Conservation (phyloP, 2,113 vertebrate species). For the Oryzias melastigma region DNA sequence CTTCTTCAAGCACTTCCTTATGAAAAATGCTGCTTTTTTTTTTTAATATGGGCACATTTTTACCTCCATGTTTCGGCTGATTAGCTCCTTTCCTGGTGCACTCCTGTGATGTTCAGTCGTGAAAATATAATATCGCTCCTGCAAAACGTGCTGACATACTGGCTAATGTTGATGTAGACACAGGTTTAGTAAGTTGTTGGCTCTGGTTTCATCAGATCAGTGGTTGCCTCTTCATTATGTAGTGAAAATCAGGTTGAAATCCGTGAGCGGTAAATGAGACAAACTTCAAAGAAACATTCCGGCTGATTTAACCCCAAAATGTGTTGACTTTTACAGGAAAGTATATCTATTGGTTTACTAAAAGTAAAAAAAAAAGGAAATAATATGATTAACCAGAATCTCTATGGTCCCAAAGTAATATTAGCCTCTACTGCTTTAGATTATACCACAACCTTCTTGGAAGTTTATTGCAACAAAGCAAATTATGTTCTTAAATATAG, state of each 20-base stretch:
- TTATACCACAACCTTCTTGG: no score
- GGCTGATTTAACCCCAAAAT: no score
- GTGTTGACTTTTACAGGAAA: no score
- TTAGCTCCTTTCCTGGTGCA: neutral
- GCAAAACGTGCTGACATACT: no score
- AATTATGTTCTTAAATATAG: no score
- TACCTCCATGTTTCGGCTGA: slow-evolving; percentile 16
- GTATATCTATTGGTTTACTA: no score
- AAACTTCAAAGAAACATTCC: neutral
- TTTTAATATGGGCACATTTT: neutral
- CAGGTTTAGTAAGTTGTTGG: slow-evolving; percentile 11
- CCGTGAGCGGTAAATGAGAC: neutral
- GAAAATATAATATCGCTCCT: no score
- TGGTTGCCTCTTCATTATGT: slow-evolving; percentile 3
- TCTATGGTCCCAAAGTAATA: no score
- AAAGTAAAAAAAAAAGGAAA: no score
- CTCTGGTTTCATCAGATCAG: slow-evolving; percentile 13
- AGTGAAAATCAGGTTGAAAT: slow-evolving; percentile 5
- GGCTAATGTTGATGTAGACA: slow-evolving; percentile 20
- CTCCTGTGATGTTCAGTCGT: slow-evolving; percentile 10
- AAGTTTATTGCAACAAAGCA: no score
- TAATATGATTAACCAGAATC: no score
- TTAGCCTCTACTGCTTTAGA: no score
- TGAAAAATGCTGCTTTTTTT: slow-evolving; percentile 39
- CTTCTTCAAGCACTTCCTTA: slow-evolving; percentile 4